Evolutionary conservation across 92 coral and sea anemone species (phyloP).

Genomic region (Palythoa grandiflora): DNA sequence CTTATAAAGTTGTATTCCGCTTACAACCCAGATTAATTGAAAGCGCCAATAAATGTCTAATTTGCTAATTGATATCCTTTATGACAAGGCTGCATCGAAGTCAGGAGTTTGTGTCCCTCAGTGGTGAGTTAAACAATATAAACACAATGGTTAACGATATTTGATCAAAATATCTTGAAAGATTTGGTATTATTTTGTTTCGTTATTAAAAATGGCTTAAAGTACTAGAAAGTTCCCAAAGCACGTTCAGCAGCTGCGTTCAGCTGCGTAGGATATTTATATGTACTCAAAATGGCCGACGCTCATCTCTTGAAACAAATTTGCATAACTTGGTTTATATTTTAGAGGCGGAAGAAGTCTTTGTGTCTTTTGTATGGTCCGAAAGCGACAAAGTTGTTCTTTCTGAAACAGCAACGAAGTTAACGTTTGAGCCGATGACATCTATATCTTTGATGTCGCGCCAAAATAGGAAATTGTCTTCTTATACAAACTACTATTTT

Average conservation of each 20-base stretch:
- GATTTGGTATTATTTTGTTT: not conserved
- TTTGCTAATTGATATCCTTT: too few species aligned
- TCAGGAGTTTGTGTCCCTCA: too few species aligned
- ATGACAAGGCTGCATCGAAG: too few species aligned
- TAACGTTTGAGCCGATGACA: not conserved
- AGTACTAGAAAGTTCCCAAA: not conserved
- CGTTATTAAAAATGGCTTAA: not conserved
- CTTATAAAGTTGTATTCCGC: too few species aligned
- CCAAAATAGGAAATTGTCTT: conserved; percentile 26
- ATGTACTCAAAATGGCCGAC: not conserved
- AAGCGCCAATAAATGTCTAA: too few species aligned
- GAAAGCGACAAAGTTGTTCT: not conserved
- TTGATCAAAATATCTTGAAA: not conserved
- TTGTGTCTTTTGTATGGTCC: not conserved
- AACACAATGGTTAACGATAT: too few species aligned
- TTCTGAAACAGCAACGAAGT: not conserved
- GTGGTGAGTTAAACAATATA: too few species aligned
- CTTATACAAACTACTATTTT: too few species aligned
- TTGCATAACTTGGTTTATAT: not conserved
- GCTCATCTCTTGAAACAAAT: not conserved
- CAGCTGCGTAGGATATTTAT: not conserved
- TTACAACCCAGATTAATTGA: too few species aligned
- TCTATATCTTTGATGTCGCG: not conserved
- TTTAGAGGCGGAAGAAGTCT: not conserved
- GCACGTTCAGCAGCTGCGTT: conserved; percentile 27